Conservation (phyloP, 2,888 invertebrate genomes). For the Melanophora roralis region DNA sequence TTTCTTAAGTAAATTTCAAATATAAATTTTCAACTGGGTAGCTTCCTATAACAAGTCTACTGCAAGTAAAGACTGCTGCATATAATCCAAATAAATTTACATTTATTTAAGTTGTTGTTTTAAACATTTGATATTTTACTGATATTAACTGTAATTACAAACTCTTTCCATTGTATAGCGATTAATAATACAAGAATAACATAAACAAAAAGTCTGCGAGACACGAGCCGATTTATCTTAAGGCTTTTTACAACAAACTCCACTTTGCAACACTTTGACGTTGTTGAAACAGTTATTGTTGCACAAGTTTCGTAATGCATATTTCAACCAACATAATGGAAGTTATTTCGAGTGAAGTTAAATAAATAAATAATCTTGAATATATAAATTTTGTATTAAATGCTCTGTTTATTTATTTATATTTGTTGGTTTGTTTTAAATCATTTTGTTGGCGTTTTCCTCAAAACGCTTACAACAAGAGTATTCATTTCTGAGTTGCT, state of each 20-base stretch:
- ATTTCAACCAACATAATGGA: constrained; percentile 41
- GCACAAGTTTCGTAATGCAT: constrained; percentile 49
- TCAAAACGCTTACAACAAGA: neutral
- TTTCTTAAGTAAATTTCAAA: too few relatives aligned
- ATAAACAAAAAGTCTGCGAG: neutral
- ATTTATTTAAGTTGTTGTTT: constrained; percentile 49
- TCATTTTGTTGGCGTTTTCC: constrained; percentile 10
- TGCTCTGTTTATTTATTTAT: constrained; percentile 33
- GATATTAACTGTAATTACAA: constrained; percentile 51
- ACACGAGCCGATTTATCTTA: constrained; percentile 37
- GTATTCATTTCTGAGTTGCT: constrained; percentile 15
- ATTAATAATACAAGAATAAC: neutral
- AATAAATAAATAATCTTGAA: constrained; percentile 23
- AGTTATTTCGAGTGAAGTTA: constrained; percentile 19
- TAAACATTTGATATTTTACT: constrained; percentile 50
- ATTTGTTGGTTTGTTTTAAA: constrained; percentile 14
- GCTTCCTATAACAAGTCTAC: constrained; percentile 13
- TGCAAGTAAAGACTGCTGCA: constrained; percentile 24
- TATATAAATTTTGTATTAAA: constrained; percentile 37
- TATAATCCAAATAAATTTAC: constrained; percentile 38
- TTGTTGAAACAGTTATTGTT: constrained; percentile 44
- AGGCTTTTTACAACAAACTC: constrained; percentile 31
- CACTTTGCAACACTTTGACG: constrained; percentile 44
- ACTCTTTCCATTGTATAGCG: constrained; percentile 24
- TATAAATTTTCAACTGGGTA: constrained; percentile 12